Evolutionary conservation across 2,797 vertebrate genomes (phyloP), one percentile per base, ranked within the genome.

Genomic region (Chiroxiphia lanceolata): DNA sequence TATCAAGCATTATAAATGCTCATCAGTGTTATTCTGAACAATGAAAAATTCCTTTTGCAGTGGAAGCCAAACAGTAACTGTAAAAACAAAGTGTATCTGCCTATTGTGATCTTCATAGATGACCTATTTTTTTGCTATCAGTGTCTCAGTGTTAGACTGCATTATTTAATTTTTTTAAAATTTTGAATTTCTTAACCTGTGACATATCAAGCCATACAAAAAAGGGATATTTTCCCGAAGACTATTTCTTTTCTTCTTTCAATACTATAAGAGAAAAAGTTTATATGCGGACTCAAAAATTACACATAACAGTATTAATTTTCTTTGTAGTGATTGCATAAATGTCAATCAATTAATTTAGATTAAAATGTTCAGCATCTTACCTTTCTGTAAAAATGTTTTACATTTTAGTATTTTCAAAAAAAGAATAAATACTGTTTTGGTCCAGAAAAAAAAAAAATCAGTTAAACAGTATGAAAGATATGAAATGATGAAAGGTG

Each of bases 101-200:
- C 23, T 86, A 0, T 16, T 83, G 13, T 7, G 1, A 14, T 74
- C 50, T 87, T 80, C 0, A 2, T 47, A 33, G 26, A 15, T 11
- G 6, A 27, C 17, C 47, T 64, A 20, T 19, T 36, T 79, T 79
- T 81, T 79, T 88, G 8, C 8, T 51, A 2, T 80, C 17, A 34
- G 9, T 22, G 5, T 85, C 20, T 86, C 34, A 47, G 11, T 77
- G 47, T 79, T 71, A 67, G 53, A 27, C 17, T 36, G 9, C 7
- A 1, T 42, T 56, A 13, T 38, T 54, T 67, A 31, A 45, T 45
- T 45, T 47, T 44, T 81, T 76, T 45, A 10, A 11, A 67, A 47
- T 11, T 64, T 77, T 31, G 11, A 64, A 15, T 65, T n/a, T 61
- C 21, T n/a, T 86, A 33, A 31, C 51, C 12, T 3, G 1, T 83